Evolutionary conservation across 2,888 invertebrate genomes (phyloP), one percentile per base, ranked within the genome.

Genomic region (Synergus gifuensis): DNA sequence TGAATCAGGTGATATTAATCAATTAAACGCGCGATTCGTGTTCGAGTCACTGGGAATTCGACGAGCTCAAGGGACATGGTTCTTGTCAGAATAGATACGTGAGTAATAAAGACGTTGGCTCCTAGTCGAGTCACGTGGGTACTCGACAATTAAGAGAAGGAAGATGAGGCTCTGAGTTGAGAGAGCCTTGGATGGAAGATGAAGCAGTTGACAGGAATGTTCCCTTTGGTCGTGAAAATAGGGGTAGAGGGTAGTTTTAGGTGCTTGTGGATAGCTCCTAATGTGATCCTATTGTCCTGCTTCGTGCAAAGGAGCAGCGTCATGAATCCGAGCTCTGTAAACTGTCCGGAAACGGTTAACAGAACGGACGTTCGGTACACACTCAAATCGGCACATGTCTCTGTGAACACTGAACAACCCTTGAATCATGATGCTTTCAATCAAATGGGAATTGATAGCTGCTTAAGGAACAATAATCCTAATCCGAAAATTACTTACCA

Each of bases 301-400:
- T 73, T 80, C 82, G 85, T 85, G 85, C 84, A 78, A 76, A 79
- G 82, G 82, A 79, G 82, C 83, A 85, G 83, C 85, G 83, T 87
- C 85, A 83, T 86, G 86, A 85, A 87, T 88, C 85, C 86, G 85
- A 90, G 90, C 89, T 90, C 90, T 88, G 91, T 91, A 90, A 91
- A 90, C 90, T 88, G 88, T 83, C 88, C 89, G 90, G 90, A 91
- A 91, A 91, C 90, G 88, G 90, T 91, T 91, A 90, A 90, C 88
- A 87, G 90, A 86, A 87, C 86, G 87, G 87, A 86, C 88, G 89
- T 87, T 87, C 87, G 86, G 87, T 86, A 84, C n/a, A 80, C 67
- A 69, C 58, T 28, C 76, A 64, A 80, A 58, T 80, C 79, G 67
- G 80, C 81, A 69, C 76, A 76, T 44, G 66, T 78, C 76, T 62